Conservation (phyloP, 37 sponge, comb jelly and placozoan genomes). For the Ephydatia muelleri region DNA sequence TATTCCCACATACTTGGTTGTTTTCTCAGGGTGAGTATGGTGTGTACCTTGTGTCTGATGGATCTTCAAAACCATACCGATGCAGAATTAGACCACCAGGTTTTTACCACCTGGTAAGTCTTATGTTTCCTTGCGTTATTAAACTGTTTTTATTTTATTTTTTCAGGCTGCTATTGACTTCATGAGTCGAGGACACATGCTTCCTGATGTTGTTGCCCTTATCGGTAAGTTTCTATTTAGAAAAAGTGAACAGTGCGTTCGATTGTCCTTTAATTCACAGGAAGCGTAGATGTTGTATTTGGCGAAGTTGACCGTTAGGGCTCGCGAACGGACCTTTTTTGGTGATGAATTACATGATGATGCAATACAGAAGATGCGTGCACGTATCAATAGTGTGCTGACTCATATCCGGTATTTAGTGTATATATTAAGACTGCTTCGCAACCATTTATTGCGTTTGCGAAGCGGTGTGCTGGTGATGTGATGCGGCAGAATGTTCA, state of each 20-base stretch:
- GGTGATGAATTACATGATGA: not conserved
- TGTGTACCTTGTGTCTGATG: constrained; percentile 57
- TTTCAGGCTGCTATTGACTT: constrained; percentile 14
- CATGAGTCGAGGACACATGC: constrained; percentile 25
- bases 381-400: not conserved
- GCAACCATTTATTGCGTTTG: no score
- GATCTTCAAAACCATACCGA: constrained; percentile 47
- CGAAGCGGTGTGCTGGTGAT: no score
- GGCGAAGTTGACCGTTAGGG: constrained; percentile 57
- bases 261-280: not conserved
- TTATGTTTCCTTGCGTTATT: not conserved
- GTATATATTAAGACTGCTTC: not conserved
- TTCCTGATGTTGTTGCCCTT: constrained; percentile 54
- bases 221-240: not conserved
- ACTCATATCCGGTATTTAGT: not conserved
- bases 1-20: no score
- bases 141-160: not conserved
- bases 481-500: no score
- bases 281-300: constrained; percentile 61
- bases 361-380: not conserved
- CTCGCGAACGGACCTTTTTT: not conserved
- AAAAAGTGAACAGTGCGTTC: not conserved
- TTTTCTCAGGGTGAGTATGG: constrained; percentile 50
- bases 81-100: constrained; percentile 62
- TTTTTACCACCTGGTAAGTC: constrained; percentile 45